Evolutionary conservation across 2,888 invertebrate genomes (phyloP).

Genomic region (Protophormia terraenovae): DNA sequence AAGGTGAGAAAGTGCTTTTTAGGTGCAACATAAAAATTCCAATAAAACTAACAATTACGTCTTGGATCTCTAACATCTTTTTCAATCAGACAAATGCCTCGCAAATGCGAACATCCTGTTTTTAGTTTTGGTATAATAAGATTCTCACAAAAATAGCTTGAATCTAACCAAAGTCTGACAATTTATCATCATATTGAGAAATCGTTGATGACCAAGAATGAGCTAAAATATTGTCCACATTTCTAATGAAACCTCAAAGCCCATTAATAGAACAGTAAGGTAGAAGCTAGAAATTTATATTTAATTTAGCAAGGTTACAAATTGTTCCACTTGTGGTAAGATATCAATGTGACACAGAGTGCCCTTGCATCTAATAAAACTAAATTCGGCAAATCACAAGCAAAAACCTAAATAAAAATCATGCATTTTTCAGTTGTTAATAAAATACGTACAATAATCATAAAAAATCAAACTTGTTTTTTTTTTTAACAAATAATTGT

Average conservation of each 20-base stretch:
- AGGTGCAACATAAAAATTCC: conserved; percentile 12
- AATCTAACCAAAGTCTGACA: conserved; percentile 76
- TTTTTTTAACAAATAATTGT: too few species aligned
- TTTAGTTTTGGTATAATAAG: conserved; percentile 69
- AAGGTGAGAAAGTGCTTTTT: conserved; percentile 54
- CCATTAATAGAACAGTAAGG: conserved; percentile 28
- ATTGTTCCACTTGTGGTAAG: conserved; percentile 49
- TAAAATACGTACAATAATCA: too few species aligned
- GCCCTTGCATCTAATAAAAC: conserved; percentile 68
- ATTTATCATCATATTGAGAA: conserved; percentile 76
- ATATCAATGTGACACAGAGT: conserved; percentile 73
- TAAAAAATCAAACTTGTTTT: too few species aligned
- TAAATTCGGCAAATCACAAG: too few species aligned
- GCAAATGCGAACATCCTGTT: conserved; percentile 72
- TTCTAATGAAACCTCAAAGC: conserved; percentile 20
- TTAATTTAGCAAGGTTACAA: conserved; percentile 56
- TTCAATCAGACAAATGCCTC: conserved; percentile 72
- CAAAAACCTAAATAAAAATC: too few species aligned
- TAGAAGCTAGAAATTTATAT: conserved; percentile 47
- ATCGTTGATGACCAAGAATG: neutral
- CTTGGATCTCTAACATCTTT: neutral
- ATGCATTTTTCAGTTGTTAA: too few species aligned
- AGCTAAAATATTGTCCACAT: neutral
- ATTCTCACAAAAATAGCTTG: conserved; percentile 79
- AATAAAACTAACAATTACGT: neutral